Percentiles rank a stretch among this genome's conserved stretches.
Conservation (phyloP, 2,888 invertebrate species). For the Drosophila prolongata region DNA sequence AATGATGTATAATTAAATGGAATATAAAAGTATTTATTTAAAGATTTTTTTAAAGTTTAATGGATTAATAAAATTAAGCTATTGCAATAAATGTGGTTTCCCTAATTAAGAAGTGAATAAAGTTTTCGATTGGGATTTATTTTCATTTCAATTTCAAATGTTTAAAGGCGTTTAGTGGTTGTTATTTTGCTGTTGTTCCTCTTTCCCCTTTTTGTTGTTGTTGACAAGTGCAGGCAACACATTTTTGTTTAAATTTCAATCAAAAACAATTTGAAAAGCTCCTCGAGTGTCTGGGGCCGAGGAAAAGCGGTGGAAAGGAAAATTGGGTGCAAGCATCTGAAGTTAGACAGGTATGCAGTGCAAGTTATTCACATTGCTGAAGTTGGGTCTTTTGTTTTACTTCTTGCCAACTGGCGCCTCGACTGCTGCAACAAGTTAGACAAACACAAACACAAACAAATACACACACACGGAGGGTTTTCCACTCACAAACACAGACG, state of each 20-base stretch:
- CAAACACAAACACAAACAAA: slow-evolving; percentile 20
- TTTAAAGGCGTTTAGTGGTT: slow-evolving; percentile 27
- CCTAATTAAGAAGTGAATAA: not conserved
- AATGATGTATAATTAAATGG: no score
- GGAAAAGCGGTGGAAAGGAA: slow-evolving; percentile 1
- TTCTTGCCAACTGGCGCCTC: slow-evolving; percentile 46
- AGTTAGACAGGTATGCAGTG: slow-evolving; percentile 24
- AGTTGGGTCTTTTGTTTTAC: slow-evolving; percentile 36
- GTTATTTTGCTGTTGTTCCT: slow-evolving; percentile 18
- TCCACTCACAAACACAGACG: slow-evolving; percentile 26
- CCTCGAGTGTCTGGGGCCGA: slow-evolving; percentile 32
- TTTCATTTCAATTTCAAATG: not conserved
- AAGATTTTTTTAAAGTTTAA: no score
- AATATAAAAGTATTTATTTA: not conserved
- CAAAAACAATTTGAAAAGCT: slow-evolving; percentile 72
- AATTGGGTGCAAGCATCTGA: slow-evolving; percentile 4
- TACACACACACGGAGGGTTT: slow-evolving; percentile 4
- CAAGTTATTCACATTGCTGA: slow-evolving; percentile 33
- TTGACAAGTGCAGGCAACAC: slow-evolving; percentile 43
- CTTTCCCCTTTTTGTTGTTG: slow-evolving; percentile 30
- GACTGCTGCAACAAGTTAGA: slow-evolving; percentile 72
- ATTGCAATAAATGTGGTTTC: no score
- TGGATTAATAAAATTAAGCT: no score
- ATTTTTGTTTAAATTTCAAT: slow-evolving; percentile 75
- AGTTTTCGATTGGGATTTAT: not conserved